phyloP scores from a whole-genome alignment of 2,113 vertebrate species.

The Psilopsiagon aurifrons region DNA sequence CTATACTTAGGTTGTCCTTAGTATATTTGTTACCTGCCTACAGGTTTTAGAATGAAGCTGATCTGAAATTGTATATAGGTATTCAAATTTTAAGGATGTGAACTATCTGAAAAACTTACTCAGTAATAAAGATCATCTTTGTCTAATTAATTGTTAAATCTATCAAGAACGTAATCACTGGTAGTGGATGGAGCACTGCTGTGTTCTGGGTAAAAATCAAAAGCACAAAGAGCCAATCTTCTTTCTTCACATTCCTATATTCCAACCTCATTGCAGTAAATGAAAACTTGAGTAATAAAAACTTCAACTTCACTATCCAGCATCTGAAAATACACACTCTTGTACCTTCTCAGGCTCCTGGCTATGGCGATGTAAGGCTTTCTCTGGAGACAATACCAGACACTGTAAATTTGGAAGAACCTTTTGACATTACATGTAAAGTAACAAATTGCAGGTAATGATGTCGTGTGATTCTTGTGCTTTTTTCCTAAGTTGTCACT shows the following conservation, averaged over 20 bases:
- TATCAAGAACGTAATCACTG: background rate
- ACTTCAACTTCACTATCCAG: background rate
- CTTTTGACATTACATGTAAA: constrained; percentile 96
- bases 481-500: background rate
- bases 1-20: rapidly evolving
- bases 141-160: background rate
- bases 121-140: background rate
- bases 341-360: constrained; percentile 85
- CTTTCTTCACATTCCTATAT: background rate
- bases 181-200: background rate
- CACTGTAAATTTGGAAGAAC: constrained; percentile 94
- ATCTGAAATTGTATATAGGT: background rate
- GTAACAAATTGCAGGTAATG: constrained; percentile 99
- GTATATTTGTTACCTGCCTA: background rate
- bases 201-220: background rate
- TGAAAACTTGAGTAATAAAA: background rate
- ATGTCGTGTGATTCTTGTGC: background rate
- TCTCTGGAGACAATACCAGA: constrained; percentile 96
- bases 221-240: background rate
- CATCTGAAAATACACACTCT: background rate
- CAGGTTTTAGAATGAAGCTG: background rate
- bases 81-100: background rate
- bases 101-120: background rate
- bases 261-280: background rate
- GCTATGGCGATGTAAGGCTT: constrained; percentile 94